Percentiles rank a stretch among this genome's conserved stretches.
These are phyloP conservation scores for Nymphalis io DNA, from an alignment of 1,140 invertebrate genomes.

Conservation along the genomic window DNA sequence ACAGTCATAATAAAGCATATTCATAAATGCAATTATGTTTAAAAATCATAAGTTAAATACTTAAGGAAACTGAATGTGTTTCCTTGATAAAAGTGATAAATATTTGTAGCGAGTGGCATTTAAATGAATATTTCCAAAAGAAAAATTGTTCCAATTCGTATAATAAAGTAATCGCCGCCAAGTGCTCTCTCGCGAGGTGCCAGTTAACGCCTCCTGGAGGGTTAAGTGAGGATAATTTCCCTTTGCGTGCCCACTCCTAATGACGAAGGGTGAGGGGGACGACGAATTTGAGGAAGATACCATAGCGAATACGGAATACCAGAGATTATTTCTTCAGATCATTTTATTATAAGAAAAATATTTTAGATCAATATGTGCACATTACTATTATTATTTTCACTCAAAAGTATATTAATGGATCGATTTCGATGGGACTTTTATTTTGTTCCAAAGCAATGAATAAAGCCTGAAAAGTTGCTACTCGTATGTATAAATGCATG, in stretches of 20 bases:
- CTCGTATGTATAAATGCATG: no score
- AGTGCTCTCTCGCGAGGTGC: slow-evolving; percentile 73
- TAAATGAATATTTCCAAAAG: slow-evolving; percentile 57
- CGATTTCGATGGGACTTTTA: no score
- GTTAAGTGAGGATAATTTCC: slow-evolving; percentile 80
- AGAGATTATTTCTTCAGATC: slow-evolving; percentile 20
- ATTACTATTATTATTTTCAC: no score
- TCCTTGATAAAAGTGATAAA: slow-evolving; percentile 20
- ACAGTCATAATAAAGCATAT: no score
- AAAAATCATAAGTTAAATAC: slow-evolving; percentile 1
- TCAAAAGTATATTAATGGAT: no score
- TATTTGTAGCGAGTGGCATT: slow-evolving; percentile 24
- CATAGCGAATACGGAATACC: slow-evolving; percentile 30
- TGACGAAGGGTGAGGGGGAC: slow-evolving; percentile 52
- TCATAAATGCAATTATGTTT: background rate
- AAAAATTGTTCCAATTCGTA: slow-evolving; percentile 72
- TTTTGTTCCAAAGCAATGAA: no score
- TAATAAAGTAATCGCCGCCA: slow-evolving; percentile 74
- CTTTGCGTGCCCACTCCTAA: slow-evolving; percentile 76
- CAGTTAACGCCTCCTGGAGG: slow-evolving; percentile 78
- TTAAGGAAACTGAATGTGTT: slow-evolving; percentile 4
- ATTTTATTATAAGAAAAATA: background rate
- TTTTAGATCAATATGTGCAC: background rate
- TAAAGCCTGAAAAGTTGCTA: no score
- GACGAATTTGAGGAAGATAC: slow-evolving; percentile 38